A percentile compares a stretch with the other conserved stretches of the same genome.
These are phyloP conservation scores for Pristiophorus japonicus DNA, from an alignment of 2,113 vertebrate species.

Conservation along the genomic window DNA sequence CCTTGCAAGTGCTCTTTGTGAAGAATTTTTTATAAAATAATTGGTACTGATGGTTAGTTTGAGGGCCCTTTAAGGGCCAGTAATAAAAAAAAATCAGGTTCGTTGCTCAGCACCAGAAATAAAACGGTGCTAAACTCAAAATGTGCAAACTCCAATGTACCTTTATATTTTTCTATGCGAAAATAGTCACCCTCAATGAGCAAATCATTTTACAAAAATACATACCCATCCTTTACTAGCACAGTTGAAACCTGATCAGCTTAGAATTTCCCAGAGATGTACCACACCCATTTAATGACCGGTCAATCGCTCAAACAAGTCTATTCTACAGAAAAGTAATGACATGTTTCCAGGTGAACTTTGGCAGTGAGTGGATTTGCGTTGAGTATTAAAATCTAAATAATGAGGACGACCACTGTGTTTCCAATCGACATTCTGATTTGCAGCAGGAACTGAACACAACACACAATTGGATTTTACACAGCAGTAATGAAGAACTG, in stretches of 20 bases:
- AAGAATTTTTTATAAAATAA: background rate
- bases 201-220: background rate
- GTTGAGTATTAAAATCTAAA: background rate
- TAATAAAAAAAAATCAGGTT: background rate
- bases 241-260: background rate
- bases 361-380: background rate
- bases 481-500: background rate
- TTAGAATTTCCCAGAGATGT: background rate
- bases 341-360: background rate
- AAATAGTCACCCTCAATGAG: background rate
- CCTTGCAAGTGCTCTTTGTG: background rate
- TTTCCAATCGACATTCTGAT: background rate
- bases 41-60: background rate
- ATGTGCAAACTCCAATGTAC: background rate
- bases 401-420: background rate
- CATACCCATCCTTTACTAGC: background rate
- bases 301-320: background rate
- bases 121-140: background rate
- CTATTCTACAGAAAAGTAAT: background rate
- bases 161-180: background rate
- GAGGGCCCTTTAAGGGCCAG: background rate
- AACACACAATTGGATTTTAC: background rate
- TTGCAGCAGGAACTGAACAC: background rate
- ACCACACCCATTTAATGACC: background rate
- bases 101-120: slow-evolving; percentile 12